phyloP scores from a whole-genome alignment of 1,140 invertebrate genomes.

The silkworm (Bombyx mori) region DNA sequence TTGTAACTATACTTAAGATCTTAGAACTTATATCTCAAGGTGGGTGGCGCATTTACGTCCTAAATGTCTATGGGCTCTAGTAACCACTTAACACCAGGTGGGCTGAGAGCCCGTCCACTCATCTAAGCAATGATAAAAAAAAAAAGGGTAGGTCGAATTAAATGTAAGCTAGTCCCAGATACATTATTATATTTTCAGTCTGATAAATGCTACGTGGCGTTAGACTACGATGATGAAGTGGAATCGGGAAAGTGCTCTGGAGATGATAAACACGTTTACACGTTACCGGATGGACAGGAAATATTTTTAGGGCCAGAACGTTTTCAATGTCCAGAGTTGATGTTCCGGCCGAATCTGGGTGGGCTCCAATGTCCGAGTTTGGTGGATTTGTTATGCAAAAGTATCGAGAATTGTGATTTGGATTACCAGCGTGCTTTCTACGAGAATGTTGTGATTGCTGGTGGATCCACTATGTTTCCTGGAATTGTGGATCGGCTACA shows the following conservation, averaged over 20 bases:
- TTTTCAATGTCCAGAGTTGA: slow-evolving; percentile 88
- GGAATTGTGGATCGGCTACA: slow-evolving; percentile 83
- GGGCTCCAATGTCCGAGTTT: slow-evolving; percentile 84
- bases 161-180: no score
- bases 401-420: slow-evolving; percentile 87
- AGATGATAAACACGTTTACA: slow-evolving; percentile 75
- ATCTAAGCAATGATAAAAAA: no score
- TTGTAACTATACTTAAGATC: no score
- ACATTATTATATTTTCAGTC: slow-evolving; percentile 63
- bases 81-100: no score
- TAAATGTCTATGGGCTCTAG: no score
- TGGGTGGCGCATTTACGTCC: no score
- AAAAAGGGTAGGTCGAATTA: no score
- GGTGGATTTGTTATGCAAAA: slow-evolving; percentile 86
- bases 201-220: slow-evolving; percentile 35
- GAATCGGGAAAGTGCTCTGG: slow-evolving; percentile 2
- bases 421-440: slow-evolving; percentile 86
- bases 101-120: no score
- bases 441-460: slow-evolving; percentile 85
- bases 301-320: slow-evolving; percentile 87
- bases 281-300: slow-evolving; percentile 88
- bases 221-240: slow-evolving; percentile 30
- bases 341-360: slow-evolving; percentile 86
- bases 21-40: no score
- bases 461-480: slow-evolving; percentile 86